Evolutionary conservation across 2,888 invertebrate genomes (phyloP).

Genomic region (Spialia ferax): DNA sequence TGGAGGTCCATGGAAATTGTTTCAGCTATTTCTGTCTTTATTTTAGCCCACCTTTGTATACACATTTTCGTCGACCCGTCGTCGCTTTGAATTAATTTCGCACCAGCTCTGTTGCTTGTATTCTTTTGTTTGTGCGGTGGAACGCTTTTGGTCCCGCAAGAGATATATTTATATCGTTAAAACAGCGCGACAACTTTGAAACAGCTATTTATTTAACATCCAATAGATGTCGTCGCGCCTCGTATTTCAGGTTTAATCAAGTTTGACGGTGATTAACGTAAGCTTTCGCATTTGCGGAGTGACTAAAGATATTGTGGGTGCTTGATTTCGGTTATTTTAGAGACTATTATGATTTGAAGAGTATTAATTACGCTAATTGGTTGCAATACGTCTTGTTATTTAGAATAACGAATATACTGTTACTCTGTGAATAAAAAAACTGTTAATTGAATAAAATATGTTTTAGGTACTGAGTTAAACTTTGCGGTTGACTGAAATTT

Average conservation of each 20-base stretch:
- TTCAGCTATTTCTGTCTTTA: slow-evolving; percentile 71
- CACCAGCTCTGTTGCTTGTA: slow-evolving; percentile 74
- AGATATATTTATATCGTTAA: slow-evolving; percentile 74
- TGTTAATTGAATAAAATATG: too few relatives aligned
- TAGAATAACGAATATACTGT: not conserved
- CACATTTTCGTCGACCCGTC: slow-evolving; percentile 72
- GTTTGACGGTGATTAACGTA: slow-evolving; percentile 78
- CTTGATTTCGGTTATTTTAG: slow-evolving; percentile 26
- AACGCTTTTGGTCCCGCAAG: slow-evolving; percentile 46
- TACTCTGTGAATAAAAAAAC: too few relatives aligned
- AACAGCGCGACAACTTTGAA: slow-evolving; percentile 77
- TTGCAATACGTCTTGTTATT: not conserved
- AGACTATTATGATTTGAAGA: slow-evolving; percentile 18
- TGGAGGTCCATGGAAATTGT: slow-evolving; percentile 72
- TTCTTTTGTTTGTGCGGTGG: slow-evolving; percentile 76
- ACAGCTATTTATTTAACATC: slow-evolving; percentile 77
- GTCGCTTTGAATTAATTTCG: slow-evolving; percentile 81
- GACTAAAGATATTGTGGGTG: slow-evolving; percentile 10
- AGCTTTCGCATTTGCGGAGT: slow-evolving; percentile 51
- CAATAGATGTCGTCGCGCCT: slow-evolving; percentile 72
- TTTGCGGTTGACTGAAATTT: not conserved
- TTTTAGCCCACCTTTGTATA: slow-evolving; percentile 77
- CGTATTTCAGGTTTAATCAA: slow-evolving; percentile 82
- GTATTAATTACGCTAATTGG: slow-evolving; percentile 11
- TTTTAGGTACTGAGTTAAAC: not conserved